Conservation (phyloP, 2,888 invertebrate species). For the Encarsia formosa region DNA sequence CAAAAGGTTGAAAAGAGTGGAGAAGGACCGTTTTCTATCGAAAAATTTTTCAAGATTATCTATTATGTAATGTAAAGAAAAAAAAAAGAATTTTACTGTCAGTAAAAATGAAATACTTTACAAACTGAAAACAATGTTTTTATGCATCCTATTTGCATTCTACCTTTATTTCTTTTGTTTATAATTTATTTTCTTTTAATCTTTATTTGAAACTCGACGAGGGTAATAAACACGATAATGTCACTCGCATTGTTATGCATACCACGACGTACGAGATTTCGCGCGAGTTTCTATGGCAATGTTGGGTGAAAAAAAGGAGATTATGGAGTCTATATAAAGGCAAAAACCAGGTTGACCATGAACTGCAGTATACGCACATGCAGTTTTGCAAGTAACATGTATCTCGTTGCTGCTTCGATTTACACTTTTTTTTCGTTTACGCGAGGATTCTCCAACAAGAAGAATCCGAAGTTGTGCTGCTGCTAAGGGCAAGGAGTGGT, state of each 20-base stretch:
- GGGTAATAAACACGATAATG: conserved; percentile 29
- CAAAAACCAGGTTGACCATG: conserved; percentile 6
- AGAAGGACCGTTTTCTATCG: conserved; percentile 9
- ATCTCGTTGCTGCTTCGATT: neutral
- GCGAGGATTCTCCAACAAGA: conserved; percentile 6
- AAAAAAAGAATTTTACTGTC: conserved; percentile 10
- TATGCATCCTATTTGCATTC: neutral
- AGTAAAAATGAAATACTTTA: conserved; percentile 12
- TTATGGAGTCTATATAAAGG: conserved; percentile 14
- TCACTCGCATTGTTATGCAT: conserved; percentile 38
- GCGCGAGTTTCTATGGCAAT: conserved; percentile 21
- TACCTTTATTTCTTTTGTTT: conserved; percentile 2
- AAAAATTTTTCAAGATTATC: conserved; percentile 11
- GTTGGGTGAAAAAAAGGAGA: conserved; percentile 12
- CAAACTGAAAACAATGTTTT: neutral
- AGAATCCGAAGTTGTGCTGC: conserved; percentile 35
- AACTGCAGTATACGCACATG: conserved; percentile 10
- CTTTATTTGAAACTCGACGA: conserved; percentile 1
- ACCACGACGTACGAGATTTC: conserved; percentile 18
- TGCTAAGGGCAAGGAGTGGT: conserved; percentile 32
- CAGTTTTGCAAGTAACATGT: conserved; percentile 7
- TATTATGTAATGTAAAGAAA: too few relatives aligned
- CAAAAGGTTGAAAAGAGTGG: conserved; percentile 1
- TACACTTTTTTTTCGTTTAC: neutral
- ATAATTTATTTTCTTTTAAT: neutral